A percentile compares a stretch with the other conserved stretches of the same genome.
phyloP scores from a whole-genome alignment of 2,113 vertebrate species.

The Illadopsis cleaveri region DNA sequence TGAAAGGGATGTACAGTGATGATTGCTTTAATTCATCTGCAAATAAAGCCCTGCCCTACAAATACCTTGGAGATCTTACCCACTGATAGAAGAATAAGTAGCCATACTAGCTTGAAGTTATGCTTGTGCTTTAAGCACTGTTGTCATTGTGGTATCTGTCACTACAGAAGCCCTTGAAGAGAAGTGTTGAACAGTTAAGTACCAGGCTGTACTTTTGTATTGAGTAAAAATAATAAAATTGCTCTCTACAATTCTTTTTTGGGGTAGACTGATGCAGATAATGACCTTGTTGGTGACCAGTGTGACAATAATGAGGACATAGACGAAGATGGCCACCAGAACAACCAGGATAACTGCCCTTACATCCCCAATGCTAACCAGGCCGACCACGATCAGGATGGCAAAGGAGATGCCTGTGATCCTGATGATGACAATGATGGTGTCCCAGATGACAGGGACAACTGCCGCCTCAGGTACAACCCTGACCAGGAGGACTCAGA shows the following conservation, averaged over 20 bases:
- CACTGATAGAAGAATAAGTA: background rate
- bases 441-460: constrained; percentile 92
- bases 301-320: constrained; percentile 97
- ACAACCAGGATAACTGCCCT: constrained; percentile 97
- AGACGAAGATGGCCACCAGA: constrained; percentile 96
- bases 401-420: constrained; percentile 94
- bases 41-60: background rate
- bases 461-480: constrained; percentile 92
- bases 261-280: constrained; percentile 86
- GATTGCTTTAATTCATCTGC: background rate
- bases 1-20: background rate
- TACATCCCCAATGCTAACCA: constrained; percentile 95
- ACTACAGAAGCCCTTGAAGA: background rate
- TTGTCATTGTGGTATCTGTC: background rate
- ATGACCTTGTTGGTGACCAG: constrained; percentile 94
- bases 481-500: constrained; percentile 87
- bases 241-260: background rate
- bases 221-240: background rate
- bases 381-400: constrained; percentile 93
- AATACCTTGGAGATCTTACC: background rate
- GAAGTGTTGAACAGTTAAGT: background rate
- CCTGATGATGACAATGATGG: constrained; percentile 94
- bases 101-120: background rate
- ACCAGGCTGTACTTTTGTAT: background rate
- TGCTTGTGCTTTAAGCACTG: fast-evolving